These are phyloP conservation scores for Microplitis demolitor DNA, from an alignment of 1,140 invertebrate species.

Conservation along the genomic window DNA sequence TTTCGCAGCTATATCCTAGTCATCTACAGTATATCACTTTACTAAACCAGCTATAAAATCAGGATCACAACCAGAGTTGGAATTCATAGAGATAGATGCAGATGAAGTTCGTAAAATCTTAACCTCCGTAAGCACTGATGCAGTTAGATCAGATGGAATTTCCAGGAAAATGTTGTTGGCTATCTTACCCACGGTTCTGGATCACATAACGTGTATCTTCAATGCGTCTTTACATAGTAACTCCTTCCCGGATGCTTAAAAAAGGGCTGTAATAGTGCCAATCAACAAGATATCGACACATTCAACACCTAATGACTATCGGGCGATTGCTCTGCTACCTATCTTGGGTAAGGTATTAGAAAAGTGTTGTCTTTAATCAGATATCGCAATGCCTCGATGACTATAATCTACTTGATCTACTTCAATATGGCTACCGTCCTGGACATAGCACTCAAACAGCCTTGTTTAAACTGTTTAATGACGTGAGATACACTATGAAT, in stretches of 20 bases:
- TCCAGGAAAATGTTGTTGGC: background rate
- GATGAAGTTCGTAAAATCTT: background rate
- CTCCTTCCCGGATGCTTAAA: background rate
- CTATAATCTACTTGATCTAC: background rate
- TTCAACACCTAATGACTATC: background rate
- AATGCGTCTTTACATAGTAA: background rate
- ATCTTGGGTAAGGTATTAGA: slow-evolving; percentile 12
- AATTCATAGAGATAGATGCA: background rate
- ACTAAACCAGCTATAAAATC: background rate
- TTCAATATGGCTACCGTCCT: slow-evolving; percentile 22
- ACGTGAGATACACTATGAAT: slow-evolving; percentile 20
- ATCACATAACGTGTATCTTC: background rate
- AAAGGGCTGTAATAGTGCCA: background rate
- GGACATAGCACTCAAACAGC: slow-evolving; percentile 26
- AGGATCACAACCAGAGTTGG: no score
- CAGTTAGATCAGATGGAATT: background rate
- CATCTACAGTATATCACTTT: no score
- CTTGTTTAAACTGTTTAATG: slow-evolving; percentile 17
- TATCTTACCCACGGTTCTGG: background rate
- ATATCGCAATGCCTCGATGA: background rate
- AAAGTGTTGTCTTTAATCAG: background rate
- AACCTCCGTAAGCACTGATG: background rate
- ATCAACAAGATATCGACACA: background rate
- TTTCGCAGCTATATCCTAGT: background rate
- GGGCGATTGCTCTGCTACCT: background rate